Evolutionary conservation across 2,797 vertebrate species (phyloP), one percentile per base, ranked within the genome.

Genomic region (Acipenser oxyrinchus): DNA sequence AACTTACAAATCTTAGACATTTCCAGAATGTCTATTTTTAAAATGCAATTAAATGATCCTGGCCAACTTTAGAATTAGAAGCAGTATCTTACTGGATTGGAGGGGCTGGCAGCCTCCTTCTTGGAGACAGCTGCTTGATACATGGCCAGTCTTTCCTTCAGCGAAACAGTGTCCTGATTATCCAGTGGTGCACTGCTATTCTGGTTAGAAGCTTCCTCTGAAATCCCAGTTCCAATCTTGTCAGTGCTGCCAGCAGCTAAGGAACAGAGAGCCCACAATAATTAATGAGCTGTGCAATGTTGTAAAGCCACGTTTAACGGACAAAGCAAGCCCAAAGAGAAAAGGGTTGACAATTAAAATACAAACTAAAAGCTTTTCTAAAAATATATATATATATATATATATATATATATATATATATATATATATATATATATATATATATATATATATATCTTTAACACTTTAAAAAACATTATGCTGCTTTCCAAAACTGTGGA

Each of bases 41-140:
- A 37, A 37, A 37, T 37, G 37, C 4, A 37, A 37, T 37, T 37
- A 37, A 37, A 37, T 5, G 18, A 2, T 2, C 1, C 18, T 18
- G 18, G 18, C 37, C 37, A 37, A 37, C 37, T 37, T 37, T 37
- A 37, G 37, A 37, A 37, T 37, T 37, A 37, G 37, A 37, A 37
- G 37, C 37, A 37, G 12, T 18, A 52, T 73, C 89, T 88, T 88
- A 99, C 96, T 57, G 83, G 78, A 72, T 83, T 81, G 79, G 87
- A 83, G 74, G 80, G 79, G 78, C 75, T 82, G 75, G 75, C 82
- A 76, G 78, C 81, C 68, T 86, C 86, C 70, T 55, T 84, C 76
- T 84, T 85, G 67, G 91, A 90, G 73, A 89, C 88, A 72, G 93
- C 92, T 75, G 92, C 88, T 80, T 96, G 94, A 82, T 95, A 94